phyloP scores from a whole-genome alignment of 64 coral and sea anemone species.

The Astreopora myriophthalma region DNA sequence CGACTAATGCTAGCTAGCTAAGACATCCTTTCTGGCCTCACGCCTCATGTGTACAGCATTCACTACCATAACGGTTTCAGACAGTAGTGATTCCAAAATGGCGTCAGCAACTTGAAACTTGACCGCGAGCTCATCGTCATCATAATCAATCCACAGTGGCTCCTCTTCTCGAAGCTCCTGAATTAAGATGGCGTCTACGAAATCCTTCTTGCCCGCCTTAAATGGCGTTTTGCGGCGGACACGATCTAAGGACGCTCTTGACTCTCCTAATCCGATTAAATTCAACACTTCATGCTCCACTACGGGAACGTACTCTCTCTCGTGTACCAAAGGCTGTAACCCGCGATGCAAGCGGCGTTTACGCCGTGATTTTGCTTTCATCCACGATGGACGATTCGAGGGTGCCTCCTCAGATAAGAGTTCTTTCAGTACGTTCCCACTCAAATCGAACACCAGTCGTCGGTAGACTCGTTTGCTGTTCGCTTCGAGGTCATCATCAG shows the following conservation, averaged over 20 bases:
- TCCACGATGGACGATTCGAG: conserved; percentile 72
- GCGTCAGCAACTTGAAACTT: conserved; percentile 99
- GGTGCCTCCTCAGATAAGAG: conserved; percentile 70
- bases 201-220: conserved; percentile 92
- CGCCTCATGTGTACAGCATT: conserved; percentile 86
- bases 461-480: conserved; percentile 84
- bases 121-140: conserved; percentile 95
- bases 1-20: neutral
- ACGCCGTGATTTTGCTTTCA: conserved; percentile 80
- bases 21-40: conserved; percentile 52
- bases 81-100: conserved; percentile 91
- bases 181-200: conserved; percentile 94
- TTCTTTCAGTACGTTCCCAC: conserved; percentile 81
- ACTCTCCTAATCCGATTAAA: conserved; percentile 84
- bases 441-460: conserved; percentile 85
- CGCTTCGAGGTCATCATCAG: conserved; percentile 67
- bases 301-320: conserved; percentile 77
- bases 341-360: conserved; percentile 85
- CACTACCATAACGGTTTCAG: conserved; percentile 91
- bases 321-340: conserved; percentile 62
- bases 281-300: conserved; percentile 86
- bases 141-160: conserved; percentile 95
- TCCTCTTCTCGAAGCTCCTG: conserved; percentile 96
- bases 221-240: conserved; percentile 94
- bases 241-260: conserved; percentile 77